A percentile compares a stretch with the other conserved stretches of the same genome.
phyloP scores from a whole-genome alignment of 2,113 vertebrate genomes.

The Alosa alosa region DNA sequence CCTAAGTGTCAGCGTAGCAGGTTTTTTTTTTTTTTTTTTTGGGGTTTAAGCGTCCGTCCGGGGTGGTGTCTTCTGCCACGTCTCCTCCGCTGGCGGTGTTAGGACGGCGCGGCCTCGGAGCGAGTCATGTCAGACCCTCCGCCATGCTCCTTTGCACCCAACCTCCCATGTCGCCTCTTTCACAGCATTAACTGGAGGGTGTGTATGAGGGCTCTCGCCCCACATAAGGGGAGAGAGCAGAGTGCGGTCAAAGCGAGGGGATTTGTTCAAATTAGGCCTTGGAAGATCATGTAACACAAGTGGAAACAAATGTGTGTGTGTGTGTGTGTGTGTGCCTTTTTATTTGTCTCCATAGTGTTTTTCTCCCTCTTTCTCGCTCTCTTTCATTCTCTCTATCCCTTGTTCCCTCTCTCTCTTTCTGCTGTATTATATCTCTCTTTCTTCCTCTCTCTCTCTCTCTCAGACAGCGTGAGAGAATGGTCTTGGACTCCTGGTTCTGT shows the following conservation, averaged over 20 bases:
- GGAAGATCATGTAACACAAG: constrained; percentile 75
- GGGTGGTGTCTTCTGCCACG: no score
- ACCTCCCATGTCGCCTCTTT: constrained; percentile 6
- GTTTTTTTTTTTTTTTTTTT: no score
- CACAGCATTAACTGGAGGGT: constrained; percentile 50
- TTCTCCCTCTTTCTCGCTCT: constrained; percentile 16
- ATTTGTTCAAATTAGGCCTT: constrained; percentile 78
- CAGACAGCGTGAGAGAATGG: constrained; percentile 42
- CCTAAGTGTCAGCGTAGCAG: no score
- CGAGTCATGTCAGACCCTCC: not conserved
- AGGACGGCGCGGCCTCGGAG: not conserved
- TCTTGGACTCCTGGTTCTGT: not conserved
- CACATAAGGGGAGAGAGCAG: constrained; percentile 59
- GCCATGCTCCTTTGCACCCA: not conserved
- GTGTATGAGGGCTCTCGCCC: constrained; percentile 21
- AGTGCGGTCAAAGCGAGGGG: constrained; percentile 64
- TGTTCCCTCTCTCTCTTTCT: not conserved
- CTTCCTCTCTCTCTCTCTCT: not conserved
- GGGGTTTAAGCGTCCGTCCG: no score
- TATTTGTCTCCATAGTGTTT: constrained; percentile 10
- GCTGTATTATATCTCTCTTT: not conserved
- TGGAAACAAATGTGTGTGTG: constrained; percentile 74
- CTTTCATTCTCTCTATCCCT: constrained; percentile 8
- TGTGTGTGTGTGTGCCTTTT: constrained; percentile 27
- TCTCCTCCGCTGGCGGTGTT: no score